These are phyloP conservation scores for Apostichopus californicus DNA, from an alignment of 35 echinoderm and acorn worm species.

Conservation along the genomic window DNA sequence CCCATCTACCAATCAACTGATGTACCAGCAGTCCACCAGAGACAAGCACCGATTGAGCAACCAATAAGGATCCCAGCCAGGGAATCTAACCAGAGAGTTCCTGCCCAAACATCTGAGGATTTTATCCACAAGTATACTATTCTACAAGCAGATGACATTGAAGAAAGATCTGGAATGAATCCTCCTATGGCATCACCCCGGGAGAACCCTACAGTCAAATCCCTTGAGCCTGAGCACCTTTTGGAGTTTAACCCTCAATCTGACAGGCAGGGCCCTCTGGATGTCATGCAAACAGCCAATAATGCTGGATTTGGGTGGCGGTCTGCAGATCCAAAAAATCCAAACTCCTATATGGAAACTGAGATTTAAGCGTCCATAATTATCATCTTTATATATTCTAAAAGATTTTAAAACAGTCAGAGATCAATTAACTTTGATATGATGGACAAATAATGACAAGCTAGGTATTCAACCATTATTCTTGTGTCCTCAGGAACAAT, in stretches of 20 bases:
- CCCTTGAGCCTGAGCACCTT: neutral
- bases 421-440: no score
- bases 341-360: conserved; percentile 50
- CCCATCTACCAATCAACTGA: conserved; percentile 51
- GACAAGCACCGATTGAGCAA: neutral
- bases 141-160: conserved; percentile 14
- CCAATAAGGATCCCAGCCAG: neutral
- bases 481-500: no score
- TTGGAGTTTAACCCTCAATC: neutral
- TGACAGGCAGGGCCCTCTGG: neutral
- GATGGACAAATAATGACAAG: no score
- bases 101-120: conserved; percentile 1
- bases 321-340: conserved; percentile 12
- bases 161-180: neutral
- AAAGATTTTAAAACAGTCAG: no score
- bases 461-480: no score
- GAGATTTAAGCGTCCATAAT: conserved; percentile 11
- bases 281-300: neutral
- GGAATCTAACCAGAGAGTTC: neutral
- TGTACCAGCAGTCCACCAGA: neutral
- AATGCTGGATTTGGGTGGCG: neutral
- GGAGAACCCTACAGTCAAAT: neutral
- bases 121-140: conserved; percentile 49
- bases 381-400: no score
- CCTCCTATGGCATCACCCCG: neutral